These are phyloP conservation scores for Muscicapa comitata DNA, from an alignment of 2,797 vertebrate species.

Conservation along the genomic window DNA sequence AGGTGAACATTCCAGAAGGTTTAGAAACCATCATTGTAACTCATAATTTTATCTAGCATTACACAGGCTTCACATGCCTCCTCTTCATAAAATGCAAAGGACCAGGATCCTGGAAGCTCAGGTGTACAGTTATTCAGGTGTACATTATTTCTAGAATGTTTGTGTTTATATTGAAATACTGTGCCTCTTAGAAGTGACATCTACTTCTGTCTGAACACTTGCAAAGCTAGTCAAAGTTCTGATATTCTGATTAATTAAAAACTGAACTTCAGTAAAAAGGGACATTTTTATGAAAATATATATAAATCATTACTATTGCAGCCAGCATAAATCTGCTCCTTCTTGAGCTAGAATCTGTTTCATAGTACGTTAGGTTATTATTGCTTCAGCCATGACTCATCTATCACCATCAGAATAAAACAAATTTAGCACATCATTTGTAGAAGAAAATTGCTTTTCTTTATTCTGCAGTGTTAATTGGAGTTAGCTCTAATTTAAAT, in stretches of 20 bases:
- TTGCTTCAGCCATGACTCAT: background rate
- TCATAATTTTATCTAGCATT: background rate
- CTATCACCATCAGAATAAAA: background rate
- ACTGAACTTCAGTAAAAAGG: background rate
- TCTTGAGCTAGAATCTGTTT: background rate
- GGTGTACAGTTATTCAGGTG: background rate
- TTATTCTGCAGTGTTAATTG: background rate
- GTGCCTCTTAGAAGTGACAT: background rate
- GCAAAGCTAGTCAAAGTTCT: background rate
- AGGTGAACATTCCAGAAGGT: background rate
- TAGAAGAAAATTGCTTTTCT: background rate
- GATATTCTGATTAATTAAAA: background rate
- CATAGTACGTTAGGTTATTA: background rate
- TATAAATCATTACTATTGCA: background rate
- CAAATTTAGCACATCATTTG: background rate
- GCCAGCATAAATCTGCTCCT: background rate
- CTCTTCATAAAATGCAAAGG: background rate
- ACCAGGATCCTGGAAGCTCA: background rate
- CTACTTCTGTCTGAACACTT: background rate
- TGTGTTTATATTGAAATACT: background rate
- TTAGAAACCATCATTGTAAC: background rate
- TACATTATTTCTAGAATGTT: background rate
- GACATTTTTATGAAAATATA: background rate
- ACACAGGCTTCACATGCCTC: background rate
- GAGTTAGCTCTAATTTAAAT: background rate